Conservation (phyloP, 2,113 vertebrate genomes). For the Phalacrocorax aristotelis region DNA sequence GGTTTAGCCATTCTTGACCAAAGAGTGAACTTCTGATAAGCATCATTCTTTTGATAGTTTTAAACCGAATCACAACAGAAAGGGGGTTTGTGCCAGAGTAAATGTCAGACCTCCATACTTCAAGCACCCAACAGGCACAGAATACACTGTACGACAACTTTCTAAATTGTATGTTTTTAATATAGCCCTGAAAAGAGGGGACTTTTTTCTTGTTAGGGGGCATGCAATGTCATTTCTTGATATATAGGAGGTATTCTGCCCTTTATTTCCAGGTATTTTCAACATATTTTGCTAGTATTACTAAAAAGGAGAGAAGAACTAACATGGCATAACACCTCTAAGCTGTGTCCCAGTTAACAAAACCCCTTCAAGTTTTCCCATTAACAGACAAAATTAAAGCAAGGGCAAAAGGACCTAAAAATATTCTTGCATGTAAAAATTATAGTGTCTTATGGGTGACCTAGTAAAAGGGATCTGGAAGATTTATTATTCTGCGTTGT, state of each 20-base stretch:
- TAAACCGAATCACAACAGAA: not conserved
- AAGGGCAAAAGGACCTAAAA: constrained; percentile 34
- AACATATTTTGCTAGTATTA: not conserved
- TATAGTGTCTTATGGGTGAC: not conserved
- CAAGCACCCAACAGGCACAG: not conserved
- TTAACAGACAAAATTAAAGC: not conserved
- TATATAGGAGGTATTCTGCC: not conserved
- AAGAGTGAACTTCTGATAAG: not conserved
- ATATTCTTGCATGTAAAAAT: not conserved
- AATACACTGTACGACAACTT: not conserved
- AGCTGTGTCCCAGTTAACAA: not conserved
- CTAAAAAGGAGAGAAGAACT: not conserved
- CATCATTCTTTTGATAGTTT: not conserved
- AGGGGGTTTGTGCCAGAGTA: not conserved
- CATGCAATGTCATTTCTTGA: not conserved
- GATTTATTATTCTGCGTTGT: not conserved
- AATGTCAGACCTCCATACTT: not conserved
- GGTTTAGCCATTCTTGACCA: not conserved
- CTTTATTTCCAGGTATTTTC: not conserved
- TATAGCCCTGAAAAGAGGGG: not conserved
- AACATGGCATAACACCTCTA: not conserved
- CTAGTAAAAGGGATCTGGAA: not conserved
- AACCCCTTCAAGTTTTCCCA: not conserved
- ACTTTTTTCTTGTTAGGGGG: no score
- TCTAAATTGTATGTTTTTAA: not conserved